Evolutionary conservation across 2,797 vertebrate genomes (phyloP), one percentile per base, ranked within the genome.

Genomic region (Liasis olivaceus): DNA sequence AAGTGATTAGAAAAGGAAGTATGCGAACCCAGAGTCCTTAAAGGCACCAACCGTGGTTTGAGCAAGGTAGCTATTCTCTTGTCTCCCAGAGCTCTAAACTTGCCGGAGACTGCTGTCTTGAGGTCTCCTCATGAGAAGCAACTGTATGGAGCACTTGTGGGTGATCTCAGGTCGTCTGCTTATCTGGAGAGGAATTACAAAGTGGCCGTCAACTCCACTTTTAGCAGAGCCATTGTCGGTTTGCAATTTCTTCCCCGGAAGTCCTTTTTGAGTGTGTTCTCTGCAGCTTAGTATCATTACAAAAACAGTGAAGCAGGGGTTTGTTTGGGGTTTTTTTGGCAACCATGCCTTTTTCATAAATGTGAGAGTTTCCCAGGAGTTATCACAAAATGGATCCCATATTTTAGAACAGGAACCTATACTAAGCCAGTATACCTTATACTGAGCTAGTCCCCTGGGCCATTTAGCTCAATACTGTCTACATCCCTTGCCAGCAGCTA

Each of bases 291-390:
- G 31, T 72, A 72, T 66, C 64, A 42, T 42, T 77, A 77, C 31
- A 77, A 31, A 42, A 36, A 42, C 1, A 69, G 28, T 66, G 69
- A 72, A 72, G 2, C 36, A 72, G 4, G 58, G 58, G 1, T 36
- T 4, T 59, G 4, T 20, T 36, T 2, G n/a, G n/a, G n/a, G n/a
- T 8, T 3, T 3, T 9, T 17, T 36, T 36, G 2, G 0, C n/a
- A 72, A 72, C 17, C 2, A 2, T 77, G 64, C n/a, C 64, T 69
- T 69, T 69, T 69, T n/a, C 28, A 5, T 69, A 69, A 69, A 14
- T n/a, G 24, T 63, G 28, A n/a, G 5, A n/a, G 28, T 28, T 14
- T 77, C 31, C 31, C 69, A 77, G 17, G 69, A 77, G 31, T 77
- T 77, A 31, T 42, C 69, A 77, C 17, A 77, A 72, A 72, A 72